phyloP scores from a whole-genome alignment of 2,797 vertebrate species.

The Arctocebus calabarensis region DNA sequence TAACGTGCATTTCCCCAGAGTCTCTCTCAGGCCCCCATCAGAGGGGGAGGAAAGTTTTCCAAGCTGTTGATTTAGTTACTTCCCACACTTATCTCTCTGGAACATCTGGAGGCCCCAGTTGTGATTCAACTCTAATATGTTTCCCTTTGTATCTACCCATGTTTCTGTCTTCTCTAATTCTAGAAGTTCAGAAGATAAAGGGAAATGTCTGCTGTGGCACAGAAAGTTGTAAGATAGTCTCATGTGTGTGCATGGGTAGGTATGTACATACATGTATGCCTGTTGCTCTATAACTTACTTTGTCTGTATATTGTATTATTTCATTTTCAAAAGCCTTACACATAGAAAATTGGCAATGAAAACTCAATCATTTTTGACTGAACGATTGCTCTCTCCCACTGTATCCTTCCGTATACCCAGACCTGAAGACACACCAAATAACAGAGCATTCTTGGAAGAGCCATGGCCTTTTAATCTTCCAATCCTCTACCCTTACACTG shows the following conservation, averaged over 20 bases:
- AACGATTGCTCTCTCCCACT: not conserved
- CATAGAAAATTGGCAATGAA: not conserved
- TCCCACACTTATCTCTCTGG: not conserved
- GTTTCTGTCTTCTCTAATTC: not conserved
- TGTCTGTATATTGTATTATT: not conserved
- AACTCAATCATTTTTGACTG: not conserved
- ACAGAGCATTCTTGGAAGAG: not conserved
- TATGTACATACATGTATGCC: not conserved
- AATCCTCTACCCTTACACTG: not conserved
- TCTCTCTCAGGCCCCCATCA: not conserved
- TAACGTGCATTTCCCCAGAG: not conserved
- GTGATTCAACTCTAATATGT: not conserved
- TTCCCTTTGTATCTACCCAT: not conserved
- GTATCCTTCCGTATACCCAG: not conserved
- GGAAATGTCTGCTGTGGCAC: not conserved
- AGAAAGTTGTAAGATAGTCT: not conserved
- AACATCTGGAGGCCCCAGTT: accelerated
- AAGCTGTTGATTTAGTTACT: not conserved
- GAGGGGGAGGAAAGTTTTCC: not conserved
- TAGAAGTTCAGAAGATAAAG: not conserved
- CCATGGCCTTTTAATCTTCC: not conserved
- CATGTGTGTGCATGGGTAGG: not conserved
- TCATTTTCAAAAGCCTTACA: not conserved
- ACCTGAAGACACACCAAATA: not conserved
- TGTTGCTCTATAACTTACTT: not conserved